Evolutionary conservation across 53 echinoderm and acorn worm species (phyloP).

Genomic region (Echinometra lucunter): DNA sequence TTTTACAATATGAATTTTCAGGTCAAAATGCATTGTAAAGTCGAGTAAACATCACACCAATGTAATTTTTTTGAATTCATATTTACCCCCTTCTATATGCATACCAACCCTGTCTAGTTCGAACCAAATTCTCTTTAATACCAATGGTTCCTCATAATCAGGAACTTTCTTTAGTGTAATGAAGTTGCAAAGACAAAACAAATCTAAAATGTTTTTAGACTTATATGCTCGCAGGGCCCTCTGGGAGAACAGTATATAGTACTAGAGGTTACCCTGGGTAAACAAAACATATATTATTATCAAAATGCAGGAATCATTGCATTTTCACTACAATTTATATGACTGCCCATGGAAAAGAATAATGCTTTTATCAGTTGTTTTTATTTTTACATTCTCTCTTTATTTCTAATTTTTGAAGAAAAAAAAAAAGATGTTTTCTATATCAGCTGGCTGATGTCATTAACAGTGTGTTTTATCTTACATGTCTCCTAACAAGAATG

Average conservation of each 20-base stretch:
- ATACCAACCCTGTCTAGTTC: not conserved
- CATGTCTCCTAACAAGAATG: not conserved
- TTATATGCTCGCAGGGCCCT: too few relatives aligned
- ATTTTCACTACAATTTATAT: not conserved
- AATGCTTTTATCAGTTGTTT: not conserved
- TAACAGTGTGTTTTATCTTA: not conserved
- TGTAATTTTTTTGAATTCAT: not conserved
- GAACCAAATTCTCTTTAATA: not conserved
- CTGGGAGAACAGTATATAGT: too few relatives aligned
- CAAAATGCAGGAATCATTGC: not conserved
- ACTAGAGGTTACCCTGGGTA: too few relatives aligned
- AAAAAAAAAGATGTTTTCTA: not conserved
- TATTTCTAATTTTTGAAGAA: not conserved
- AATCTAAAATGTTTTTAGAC: too few relatives aligned
- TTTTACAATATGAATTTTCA: not conserved
- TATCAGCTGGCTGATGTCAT: not conserved
- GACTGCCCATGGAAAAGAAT: not conserved
- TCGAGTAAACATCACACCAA: conserved; percentile 11
- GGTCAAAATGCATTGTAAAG: conserved; percentile 13
- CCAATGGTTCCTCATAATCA: not conserved
- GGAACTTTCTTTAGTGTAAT: not conserved
- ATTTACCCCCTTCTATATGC: too few relatives aligned
- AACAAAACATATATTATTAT: not conserved
- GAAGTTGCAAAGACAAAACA: too few relatives aligned
- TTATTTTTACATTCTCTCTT: not conserved